A percentile compares a stretch with the other conserved stretches of the same genome.
These are phyloP conservation scores for Lepidurus apus DNA, from an alignment of 1,140 invertebrate species.

Conservation along the genomic window DNA sequence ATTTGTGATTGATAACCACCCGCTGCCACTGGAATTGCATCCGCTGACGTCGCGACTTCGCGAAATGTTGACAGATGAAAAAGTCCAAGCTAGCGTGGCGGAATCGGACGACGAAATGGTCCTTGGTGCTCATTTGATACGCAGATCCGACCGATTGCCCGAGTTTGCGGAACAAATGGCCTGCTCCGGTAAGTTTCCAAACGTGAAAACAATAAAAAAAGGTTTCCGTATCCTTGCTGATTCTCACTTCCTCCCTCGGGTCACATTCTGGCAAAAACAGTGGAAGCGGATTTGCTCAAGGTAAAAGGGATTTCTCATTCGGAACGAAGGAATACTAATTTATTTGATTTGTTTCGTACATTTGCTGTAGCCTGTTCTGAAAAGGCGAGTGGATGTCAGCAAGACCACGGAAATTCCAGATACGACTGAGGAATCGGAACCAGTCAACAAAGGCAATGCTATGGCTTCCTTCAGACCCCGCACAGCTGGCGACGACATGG, in stretches of 20 bases:
- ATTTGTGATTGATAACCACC: constrained; percentile 57
- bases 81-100: constrained; percentile 23
- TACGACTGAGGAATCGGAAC: not conserved
- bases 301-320: not conserved
- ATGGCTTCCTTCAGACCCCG: not conserved
- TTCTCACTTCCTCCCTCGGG: not conserved
- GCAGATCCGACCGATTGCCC: constrained; percentile 44
- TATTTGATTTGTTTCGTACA: not conserved
- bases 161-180: constrained; percentile 41
- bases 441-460: not conserved
- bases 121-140: constrained; percentile 52
- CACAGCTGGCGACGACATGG: not conserved
- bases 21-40: constrained; percentile 56
- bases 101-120: constrained; percentile 32
- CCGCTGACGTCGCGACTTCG: constrained; percentile 48
- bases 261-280: not conserved
- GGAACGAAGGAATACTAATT: not conserved
- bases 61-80: constrained; percentile 25
- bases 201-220: constrained; percentile 25
- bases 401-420: constrained; percentile 23
- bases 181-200: constrained; percentile 32
- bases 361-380: constrained; percentile 4
- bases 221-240: constrained; percentile 5
- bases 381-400: not conserved
- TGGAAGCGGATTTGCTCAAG: constrained; percentile 18